Conservation (phyloP, 1,140 invertebrate species). For the Rhopalosiphum maidis region DNA sequence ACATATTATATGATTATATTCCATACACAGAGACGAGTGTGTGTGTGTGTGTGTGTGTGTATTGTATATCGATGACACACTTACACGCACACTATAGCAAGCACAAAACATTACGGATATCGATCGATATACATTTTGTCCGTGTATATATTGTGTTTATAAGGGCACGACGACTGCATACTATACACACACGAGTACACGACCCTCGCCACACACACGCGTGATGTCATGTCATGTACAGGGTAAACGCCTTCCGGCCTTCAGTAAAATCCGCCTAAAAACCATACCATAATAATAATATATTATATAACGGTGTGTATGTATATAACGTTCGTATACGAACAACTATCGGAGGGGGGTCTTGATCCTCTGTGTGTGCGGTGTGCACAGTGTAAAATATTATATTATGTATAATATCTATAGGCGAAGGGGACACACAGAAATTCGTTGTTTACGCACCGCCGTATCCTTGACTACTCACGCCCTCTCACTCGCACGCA, state of each 20-base stretch:
- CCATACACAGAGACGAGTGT: not conserved
- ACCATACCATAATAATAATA: not conserved
- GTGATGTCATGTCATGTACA: not conserved
- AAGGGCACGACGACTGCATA: not conserved
- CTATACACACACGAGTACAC: not conserved
- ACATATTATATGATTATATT: not conserved
- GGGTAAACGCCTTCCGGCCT: slow-evolving; percentile 30
- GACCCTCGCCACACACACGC: not conserved
- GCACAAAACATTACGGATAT: not conserved
- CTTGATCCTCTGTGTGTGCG: not conserved
- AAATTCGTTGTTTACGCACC: slow-evolving; percentile 16
- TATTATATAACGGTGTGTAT: not conserved
- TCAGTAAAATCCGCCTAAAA: not conserved
- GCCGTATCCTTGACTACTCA: slow-evolving; percentile 17
- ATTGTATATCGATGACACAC: not conserved
- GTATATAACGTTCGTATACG: not conserved
- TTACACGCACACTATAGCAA: not conserved
- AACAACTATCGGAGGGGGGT: not conserved
- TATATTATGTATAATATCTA: not conserved
- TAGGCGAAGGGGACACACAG: not conserved
- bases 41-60: not conserved
- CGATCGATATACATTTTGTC: not conserved
- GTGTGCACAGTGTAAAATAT: not conserved
- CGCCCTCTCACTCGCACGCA: not conserved
- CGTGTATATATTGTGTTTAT: not conserved